Evolutionary conservation across 2,888 invertebrate genomes (phyloP).

Genomic region (Tenodera sinensis): DNA sequence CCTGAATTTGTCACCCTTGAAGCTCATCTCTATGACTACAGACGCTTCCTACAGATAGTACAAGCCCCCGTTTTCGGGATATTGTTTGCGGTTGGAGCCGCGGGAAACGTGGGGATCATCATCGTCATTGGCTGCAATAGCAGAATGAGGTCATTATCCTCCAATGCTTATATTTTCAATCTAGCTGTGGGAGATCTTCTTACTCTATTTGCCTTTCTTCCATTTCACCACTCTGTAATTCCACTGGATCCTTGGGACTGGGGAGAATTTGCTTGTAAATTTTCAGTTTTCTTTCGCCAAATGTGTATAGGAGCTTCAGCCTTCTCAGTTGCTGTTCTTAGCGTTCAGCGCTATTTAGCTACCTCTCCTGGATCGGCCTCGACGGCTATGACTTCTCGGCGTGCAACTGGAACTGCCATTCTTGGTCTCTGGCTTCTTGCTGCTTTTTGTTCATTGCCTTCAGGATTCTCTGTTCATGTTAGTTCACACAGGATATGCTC

Average conservation of each 20-base stretch:
- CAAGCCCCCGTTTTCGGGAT: background rate
- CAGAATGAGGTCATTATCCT: background rate
- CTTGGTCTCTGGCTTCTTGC: background rate
- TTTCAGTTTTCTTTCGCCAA: constrained; percentile 5
- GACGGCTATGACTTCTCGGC: background rate
- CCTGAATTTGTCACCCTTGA: background rate
- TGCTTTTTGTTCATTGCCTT: background rate
- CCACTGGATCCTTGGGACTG: background rate
- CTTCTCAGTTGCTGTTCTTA: background rate
- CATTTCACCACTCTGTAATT: background rate
- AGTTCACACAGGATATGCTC: background rate
- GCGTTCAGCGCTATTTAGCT: constrained; percentile 4
- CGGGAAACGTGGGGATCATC: background rate
- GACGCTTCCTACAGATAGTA: background rate
- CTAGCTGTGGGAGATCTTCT: background rate
- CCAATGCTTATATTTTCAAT: constrained; percentile 1
- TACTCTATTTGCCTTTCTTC: background rate
- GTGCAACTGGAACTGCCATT: background rate
- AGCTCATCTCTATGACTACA: background rate
- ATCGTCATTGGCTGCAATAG: background rate
- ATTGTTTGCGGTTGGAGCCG: background rate
- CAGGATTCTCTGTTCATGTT: background rate
- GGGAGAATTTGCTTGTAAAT: constrained; percentile 9
- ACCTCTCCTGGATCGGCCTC: background rate
- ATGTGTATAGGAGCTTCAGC: background rate